Evolutionary conservation across 2,113 vertebrate genomes (phyloP).

Genomic region (Festucalex cinctus): DNA sequence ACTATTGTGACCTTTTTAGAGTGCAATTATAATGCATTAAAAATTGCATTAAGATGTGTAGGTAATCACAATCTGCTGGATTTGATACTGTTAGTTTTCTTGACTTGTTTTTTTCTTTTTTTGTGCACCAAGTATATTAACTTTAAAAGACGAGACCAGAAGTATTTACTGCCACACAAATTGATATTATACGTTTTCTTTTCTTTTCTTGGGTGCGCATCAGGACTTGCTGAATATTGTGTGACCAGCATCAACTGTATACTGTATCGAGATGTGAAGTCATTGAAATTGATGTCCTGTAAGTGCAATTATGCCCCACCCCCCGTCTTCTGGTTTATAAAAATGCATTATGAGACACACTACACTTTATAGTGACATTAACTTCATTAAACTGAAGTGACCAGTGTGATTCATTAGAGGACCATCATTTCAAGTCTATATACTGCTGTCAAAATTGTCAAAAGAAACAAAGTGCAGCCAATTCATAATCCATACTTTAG

Average conservation of each 20-base stretch:
- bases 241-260: conserved; percentile 13
- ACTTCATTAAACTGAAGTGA: conserved; percentile 27
- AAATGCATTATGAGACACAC: not conserved
- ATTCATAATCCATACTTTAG: not conserved
- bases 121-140: not conserved
- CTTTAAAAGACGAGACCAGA: conserved; percentile 2
- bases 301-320: conserved; percentile 12
- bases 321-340: not conserved
- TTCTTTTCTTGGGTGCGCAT: no score
- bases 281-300: conserved; percentile 8
- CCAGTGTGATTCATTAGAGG: not conserved
- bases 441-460: not conserved
- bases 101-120: conserved; percentile 1
- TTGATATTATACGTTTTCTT: not conserved
- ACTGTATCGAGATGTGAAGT: conserved; percentile 29
- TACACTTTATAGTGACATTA: conserved; percentile 44
- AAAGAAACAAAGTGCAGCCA: not conserved
- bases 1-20: not conserved
- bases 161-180: conserved; percentile 25
- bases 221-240: not conserved
- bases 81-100: not conserved
- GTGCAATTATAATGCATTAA: conserved; percentile 21
- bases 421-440: not conserved
- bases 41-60: not conserved
- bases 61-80: conserved; percentile 9